Conservation (phyloP, 2,888 invertebrate species). For the Agrochola litura region DNA sequence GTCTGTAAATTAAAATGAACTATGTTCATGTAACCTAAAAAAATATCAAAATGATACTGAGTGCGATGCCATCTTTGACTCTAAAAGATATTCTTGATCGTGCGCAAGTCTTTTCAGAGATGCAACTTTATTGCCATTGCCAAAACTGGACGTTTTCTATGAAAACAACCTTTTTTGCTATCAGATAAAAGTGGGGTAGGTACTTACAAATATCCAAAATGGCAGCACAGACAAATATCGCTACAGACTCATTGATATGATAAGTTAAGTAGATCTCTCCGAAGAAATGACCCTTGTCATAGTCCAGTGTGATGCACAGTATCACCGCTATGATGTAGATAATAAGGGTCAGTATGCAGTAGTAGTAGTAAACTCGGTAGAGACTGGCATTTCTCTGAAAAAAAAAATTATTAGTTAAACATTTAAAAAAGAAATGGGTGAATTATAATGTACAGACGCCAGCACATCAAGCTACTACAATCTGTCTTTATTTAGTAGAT, state of each 20-base stretch:
- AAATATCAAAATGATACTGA: not conserved
- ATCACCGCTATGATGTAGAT: conserved; percentile 8
- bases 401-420: not conserved
- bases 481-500: no score
- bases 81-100: no score
- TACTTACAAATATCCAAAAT: conserved; percentile 33
- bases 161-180: not conserved
- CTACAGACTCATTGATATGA: not conserved
- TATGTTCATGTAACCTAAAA: not conserved
- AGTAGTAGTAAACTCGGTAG: conserved; percentile 22
- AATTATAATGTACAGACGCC: no score
- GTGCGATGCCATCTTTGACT: not conserved
- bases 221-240: not conserved
- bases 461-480: no score
- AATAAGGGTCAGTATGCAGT: conserved; percentile 27
- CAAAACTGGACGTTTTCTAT: no score
- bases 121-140: not conserved
- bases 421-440: not conserved
- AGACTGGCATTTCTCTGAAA: conserved; percentile 36
- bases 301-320: not conserved
- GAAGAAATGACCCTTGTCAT: not conserved
- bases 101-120: not conserved
- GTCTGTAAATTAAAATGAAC: no score
- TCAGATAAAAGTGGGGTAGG: no score
- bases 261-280: conserved; percentile 33